Conservation (phyloP, 2,113 vertebrate species). For the Nicator chloris region DNA sequence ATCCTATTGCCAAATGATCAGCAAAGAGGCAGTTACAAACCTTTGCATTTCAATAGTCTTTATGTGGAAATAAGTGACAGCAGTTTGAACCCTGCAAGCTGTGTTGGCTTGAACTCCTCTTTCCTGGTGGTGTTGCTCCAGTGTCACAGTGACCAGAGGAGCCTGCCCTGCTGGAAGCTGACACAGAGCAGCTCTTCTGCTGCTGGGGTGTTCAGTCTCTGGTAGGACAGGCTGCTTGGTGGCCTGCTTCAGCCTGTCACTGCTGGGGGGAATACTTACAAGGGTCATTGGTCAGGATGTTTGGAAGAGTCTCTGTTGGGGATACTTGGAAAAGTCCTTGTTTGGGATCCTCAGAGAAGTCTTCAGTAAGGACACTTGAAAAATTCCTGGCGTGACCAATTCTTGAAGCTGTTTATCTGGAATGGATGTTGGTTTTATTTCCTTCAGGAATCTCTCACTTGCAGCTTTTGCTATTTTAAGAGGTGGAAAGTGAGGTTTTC, state of each 20-base stretch:
- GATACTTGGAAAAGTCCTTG: not conserved
- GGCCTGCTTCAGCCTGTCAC: not conserved
- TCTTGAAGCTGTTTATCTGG: not conserved
- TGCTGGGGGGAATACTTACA: not conserved
- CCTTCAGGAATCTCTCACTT: not conserved
- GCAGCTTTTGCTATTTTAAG: not conserved
- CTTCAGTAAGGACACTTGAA: not conserved
- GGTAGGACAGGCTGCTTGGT: not conserved
- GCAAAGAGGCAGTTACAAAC: not conserved
- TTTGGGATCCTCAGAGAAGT: not conserved
- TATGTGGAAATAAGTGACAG: not conserved
- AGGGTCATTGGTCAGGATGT: not conserved
- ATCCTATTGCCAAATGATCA: not conserved
- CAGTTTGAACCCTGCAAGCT: not conserved
- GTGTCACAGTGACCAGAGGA: not conserved
- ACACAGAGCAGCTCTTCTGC: not conserved
- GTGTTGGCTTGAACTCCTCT: not conserved
- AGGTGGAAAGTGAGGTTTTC: not conserved
- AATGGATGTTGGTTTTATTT: not conserved
- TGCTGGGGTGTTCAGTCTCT: not conserved
- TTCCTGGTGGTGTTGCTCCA: not conserved
- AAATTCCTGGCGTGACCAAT: rapidly evolving
- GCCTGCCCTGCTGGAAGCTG: not conserved
- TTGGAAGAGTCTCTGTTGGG: not conserved
- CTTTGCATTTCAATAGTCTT: not conserved